phyloP scores from a whole-genome alignment of 2,797 vertebrate genomes.

The Sebastolobus altivelis region DNA sequence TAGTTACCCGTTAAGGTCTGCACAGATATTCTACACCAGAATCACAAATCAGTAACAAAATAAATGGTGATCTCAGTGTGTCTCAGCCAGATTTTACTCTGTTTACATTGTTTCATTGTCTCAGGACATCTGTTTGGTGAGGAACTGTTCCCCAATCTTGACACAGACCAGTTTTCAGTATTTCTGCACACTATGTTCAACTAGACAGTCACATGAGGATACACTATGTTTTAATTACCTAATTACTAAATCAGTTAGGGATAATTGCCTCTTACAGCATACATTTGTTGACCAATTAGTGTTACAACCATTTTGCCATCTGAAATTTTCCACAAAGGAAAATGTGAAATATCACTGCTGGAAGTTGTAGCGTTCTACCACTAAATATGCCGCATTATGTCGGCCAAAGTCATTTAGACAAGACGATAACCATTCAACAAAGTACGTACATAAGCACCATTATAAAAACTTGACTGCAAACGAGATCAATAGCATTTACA shows the following conservation, averaged over 20 bases:
- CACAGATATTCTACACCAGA: neutral
- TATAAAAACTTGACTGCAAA: neutral
- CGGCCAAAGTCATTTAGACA: neutral
- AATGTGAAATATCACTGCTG: neutral
- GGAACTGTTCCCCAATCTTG: neutral
- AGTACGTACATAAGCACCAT: neutral
- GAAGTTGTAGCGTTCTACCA: neutral
- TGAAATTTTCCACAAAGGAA: neutral
- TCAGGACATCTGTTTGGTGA: slow-evolving; percentile 3
- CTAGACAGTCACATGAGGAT: neutral
- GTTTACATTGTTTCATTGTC: neutral
- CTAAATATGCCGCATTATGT: neutral
- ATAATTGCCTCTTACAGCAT: slow-evolving; percentile 28
- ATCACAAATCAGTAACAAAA: neutral
- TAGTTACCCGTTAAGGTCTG: neutral
- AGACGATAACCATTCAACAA: neutral
- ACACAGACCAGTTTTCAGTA: slow-evolving; percentile 5
- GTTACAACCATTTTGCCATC: neutral
- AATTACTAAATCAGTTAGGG: neutral
- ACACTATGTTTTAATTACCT: slow-evolving; percentile 41
- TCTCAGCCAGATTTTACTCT: neutral
- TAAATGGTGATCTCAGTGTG: neutral
- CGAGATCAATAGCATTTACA: neutral
- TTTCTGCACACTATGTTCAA: slow-evolving; percentile 12
- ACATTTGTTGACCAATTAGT: slow-evolving; percentile 38